Conservation (phyloP, 2,113 vertebrate genomes). For the Pyxicephalus adspersus region DNA sequence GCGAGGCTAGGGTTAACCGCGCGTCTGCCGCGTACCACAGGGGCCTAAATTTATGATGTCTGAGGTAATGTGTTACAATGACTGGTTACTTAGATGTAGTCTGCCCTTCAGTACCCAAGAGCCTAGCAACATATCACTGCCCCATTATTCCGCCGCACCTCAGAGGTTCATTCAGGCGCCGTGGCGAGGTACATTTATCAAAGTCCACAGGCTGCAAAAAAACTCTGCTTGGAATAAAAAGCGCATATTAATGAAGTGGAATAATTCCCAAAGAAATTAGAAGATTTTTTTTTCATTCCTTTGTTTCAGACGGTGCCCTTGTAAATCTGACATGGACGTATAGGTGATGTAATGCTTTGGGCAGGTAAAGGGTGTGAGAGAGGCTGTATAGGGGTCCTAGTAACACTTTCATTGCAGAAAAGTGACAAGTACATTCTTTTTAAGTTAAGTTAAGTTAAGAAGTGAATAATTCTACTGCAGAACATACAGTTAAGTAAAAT, state of each 20-base stretch:
- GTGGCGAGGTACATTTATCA: conserved; percentile 1
- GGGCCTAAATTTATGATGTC: conserved; percentile 45
- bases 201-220: conserved; percentile 16
- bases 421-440: too few species aligned
- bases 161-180: conserved; percentile 21
- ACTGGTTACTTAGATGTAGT: conserved; percentile 30
- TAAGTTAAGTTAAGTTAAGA: too few species aligned
- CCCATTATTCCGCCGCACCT: neutral
- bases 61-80: conserved; percentile 45
- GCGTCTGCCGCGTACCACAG: neutral
- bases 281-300: neutral
- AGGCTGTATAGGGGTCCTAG: too few species aligned
- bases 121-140: conserved; percentile 32
- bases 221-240: neutral
- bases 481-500: too few species aligned
- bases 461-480: too few species aligned
- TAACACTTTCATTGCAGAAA: too few species aligned
- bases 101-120: conserved; percentile 39
- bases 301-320: too few species aligned
- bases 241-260: neutral
- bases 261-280: neutral
- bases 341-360: too few species aligned
- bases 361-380: too few species aligned
- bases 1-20: conserved; percentile 20
- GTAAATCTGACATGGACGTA: too few species aligned